Conservation (phyloP, 2,888 invertebrate genomes). For the Andrena fulva region DNA sequence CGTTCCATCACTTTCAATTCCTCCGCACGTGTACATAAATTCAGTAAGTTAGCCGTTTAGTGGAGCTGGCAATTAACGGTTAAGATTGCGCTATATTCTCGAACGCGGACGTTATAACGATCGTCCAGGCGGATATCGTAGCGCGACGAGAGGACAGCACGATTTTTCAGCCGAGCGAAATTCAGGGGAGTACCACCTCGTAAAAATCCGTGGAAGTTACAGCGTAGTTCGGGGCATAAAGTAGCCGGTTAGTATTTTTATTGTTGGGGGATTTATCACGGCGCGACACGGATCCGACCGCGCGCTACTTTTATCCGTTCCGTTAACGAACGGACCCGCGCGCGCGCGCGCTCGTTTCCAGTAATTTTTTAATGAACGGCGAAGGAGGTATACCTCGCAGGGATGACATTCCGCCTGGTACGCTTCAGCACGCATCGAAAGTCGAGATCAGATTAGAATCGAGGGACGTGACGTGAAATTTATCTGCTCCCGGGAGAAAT, state of each 20-base stretch:
- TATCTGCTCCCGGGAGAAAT: slow-evolving; percentile 80
- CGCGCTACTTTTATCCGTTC: slow-evolving; percentile 23
- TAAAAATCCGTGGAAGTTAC: slow-evolving; percentile 23
- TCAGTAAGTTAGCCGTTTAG: slow-evolving; percentile 7
- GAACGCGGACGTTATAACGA: slow-evolving; percentile 1
- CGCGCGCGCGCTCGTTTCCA: slow-evolving; percentile 61
- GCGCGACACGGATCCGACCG: slow-evolving; percentile 54
- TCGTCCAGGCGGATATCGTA: not conserved
- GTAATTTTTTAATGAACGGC: slow-evolving; percentile 75
- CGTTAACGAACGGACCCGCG: slow-evolving; percentile 62
- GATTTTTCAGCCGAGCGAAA: not conserved
- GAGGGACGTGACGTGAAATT: slow-evolving; percentile 78
- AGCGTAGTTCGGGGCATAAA: slow-evolving; percentile 37
- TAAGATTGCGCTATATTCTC: not conserved
- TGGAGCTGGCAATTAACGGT: not conserved
- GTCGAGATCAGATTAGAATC: slow-evolving; percentile 83
- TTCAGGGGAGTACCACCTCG: not conserved
- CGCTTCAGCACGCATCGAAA: slow-evolving; percentile 79
- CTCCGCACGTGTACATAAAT: not conserved
- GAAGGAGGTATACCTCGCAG: slow-evolving; percentile 54
- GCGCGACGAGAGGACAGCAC: not conserved
- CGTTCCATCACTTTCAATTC: not conserved
- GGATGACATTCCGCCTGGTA: slow-evolving; percentile 78
- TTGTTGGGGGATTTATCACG: slow-evolving; percentile 70
- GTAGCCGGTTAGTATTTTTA: slow-evolving; percentile 62